phyloP scores from a whole-genome alignment of 2,888 invertebrate species.

The Labia minor region DNA sequence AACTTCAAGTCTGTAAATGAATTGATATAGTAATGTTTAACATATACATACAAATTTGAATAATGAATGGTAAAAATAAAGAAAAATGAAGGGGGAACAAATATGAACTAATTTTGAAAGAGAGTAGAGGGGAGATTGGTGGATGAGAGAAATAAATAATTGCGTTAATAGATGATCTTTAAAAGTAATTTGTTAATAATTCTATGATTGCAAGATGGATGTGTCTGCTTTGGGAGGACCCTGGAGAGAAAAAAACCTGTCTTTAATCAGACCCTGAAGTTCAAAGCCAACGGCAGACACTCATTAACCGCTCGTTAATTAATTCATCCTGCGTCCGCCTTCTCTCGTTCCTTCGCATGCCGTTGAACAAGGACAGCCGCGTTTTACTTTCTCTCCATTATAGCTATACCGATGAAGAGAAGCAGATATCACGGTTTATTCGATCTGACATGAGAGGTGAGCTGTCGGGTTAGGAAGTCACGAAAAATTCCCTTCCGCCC shows the following conservation, averaged over 20 bases:
- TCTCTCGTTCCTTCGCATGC: not conserved
- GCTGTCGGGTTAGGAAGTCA: not conserved
- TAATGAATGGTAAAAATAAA: too few species aligned
- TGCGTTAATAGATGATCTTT: not conserved
- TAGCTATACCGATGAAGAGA: not conserved
- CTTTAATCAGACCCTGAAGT: slow-evolving; percentile 13
- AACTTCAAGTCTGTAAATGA: too few species aligned
- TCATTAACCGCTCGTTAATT: slow-evolving; percentile 13
- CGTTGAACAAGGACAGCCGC: not conserved
- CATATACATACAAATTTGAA: too few species aligned
- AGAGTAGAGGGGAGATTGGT: too few species aligned
- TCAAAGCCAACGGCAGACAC: slow-evolving; percentile 4
- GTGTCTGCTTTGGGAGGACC: not conserved
- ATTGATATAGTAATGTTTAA: too few species aligned
- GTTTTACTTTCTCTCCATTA: slow-evolving; percentile 1
- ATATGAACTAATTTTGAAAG: too few species aligned
- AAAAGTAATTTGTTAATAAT: not conserved
- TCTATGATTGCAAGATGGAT: slow-evolving; percentile 1
- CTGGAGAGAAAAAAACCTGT: not conserved
- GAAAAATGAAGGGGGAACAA: too few species aligned
- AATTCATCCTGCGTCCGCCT: slow-evolving; percentile 3
- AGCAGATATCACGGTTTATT: not conserved
- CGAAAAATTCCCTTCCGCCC: not conserved
- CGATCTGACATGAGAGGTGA: not conserved
- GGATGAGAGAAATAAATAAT: not conserved